Evolutionary conservation across 2,888 invertebrate genomes (phyloP).

Genomic region (Eilema sororculum): DNA sequence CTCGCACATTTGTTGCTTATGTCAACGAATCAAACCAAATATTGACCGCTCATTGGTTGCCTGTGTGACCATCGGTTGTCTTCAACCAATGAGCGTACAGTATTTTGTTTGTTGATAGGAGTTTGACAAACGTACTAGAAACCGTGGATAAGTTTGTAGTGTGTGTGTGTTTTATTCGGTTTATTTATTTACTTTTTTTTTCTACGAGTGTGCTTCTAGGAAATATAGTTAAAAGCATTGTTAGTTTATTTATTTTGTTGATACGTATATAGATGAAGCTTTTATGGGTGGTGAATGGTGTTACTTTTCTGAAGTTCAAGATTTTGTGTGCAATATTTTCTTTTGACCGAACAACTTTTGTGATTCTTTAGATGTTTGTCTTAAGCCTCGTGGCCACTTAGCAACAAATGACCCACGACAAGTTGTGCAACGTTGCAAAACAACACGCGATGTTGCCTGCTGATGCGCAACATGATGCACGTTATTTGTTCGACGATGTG

Average conservation of each 20-base stretch:
- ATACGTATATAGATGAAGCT: slow-evolving; percentile 54
- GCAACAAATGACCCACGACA: too few relatives aligned
- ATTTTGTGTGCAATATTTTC: slow-evolving; percentile 9
- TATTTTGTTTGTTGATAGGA: not conserved
- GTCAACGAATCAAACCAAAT: not conserved
- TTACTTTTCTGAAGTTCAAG: slow-evolving; percentile 24
- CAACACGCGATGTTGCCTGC: too few relatives aligned
- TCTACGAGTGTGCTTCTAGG: slow-evolving; percentile 53
- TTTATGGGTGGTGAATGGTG: slow-evolving; percentile 48
- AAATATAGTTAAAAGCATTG: slow-evolving; percentile 52
- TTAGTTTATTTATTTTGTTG: slow-evolving; percentile 56
- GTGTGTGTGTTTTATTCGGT: slow-evolving; percentile 44
- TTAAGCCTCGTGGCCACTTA: not conserved
- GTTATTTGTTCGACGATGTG: too few relatives aligned
- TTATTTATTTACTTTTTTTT: slow-evolving; percentile 31
- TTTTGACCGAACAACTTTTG: not conserved
- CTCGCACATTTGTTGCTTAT: not conserved
- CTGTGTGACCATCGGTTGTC: too few relatives aligned
- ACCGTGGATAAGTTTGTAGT: slow-evolving; percentile 46
- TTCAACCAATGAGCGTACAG: not conserved
- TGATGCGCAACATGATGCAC: too few relatives aligned
- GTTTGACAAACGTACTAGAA: not conserved
- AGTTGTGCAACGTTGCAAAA: too few relatives aligned
- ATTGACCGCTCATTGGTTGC: not conserved
- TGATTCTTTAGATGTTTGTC: not conserved